Base-by-base conservation (phyloP, 2,888 invertebrate genomes). In the Erannis defoliaria region DNA sequence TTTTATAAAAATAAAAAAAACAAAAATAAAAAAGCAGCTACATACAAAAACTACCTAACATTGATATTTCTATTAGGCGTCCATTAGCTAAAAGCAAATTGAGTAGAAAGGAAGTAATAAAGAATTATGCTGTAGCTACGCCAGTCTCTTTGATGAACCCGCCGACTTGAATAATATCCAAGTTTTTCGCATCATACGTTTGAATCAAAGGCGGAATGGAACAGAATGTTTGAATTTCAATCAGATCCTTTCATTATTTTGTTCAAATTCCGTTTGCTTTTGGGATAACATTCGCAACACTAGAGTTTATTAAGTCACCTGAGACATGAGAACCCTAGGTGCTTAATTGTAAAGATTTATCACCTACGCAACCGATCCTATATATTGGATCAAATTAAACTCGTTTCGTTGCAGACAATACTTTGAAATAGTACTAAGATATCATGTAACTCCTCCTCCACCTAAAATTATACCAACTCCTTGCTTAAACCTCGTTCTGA, bases 141-240 rank as follows among this genome's bases (percentile, higher is more conserved):
- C 4, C 26, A 23, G 16, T 16, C 51, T 29, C 40, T 53, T 53
- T 53, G 51, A 53, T 53, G 51, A 53, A 38, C 18, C 29, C 31
- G 21, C 19, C 9, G 16, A 29, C 50, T 37, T 23, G 31, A 37
- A 45, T 42, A 55, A 45, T 46, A 37, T 46, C 23, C 43, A 26
- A 48, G 40, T 46, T 46, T 55, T 58, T 45, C 55, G 45, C 40
- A 40, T 40, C 46, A 56, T 68, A 63, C 66, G 62, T 72, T 16
- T 48, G 55, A 74, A 68, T 67, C 71, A 70, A 64, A 62, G 60
- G 45, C 50, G 5, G 49, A 50, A 55, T 37, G 60, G 56, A 63
- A 57, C 68, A 57, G 66, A 65, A 50, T 62, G 63, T 73, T 74
- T 59, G 55, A 58, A 72, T 53, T 48, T 19, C 68, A 56, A 48